A percentile compares a stretch with the other conserved stretches of the same genome.
Evolutionary conservation across 2,113 vertebrate species (phyloP).

Genomic region (Electrona antarctica): DNA sequence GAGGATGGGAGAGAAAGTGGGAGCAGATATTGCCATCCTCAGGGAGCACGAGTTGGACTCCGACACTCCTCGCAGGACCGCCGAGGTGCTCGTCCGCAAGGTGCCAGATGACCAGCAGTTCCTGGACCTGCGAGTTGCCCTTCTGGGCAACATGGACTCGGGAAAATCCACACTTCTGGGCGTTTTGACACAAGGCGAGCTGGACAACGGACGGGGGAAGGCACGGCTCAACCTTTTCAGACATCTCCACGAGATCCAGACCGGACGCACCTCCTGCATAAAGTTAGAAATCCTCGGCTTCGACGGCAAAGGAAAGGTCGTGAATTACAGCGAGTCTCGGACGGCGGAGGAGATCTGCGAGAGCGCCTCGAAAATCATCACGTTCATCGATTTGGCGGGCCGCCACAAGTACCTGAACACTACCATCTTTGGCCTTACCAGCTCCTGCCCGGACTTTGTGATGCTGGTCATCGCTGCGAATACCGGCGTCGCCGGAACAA

Average conservation of each 20-base stretch:
- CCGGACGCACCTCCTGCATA: constrained; percentile 96
- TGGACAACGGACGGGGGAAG: constrained; percentile 95
- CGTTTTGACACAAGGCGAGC: constrained; percentile 95
- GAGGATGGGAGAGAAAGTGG: constrained; percentile 95
- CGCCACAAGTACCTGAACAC: constrained; percentile 99
- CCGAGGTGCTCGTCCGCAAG: constrained; percentile 95
- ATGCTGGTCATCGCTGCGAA: constrained; percentile 97
- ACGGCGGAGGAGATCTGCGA: constrained; percentile 98
- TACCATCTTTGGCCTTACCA: constrained; percentile 98
- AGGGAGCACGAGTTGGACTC: constrained; percentile 91
- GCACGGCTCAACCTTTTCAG: constrained; percentile 98
- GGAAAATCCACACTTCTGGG: constrained; percentile 97
- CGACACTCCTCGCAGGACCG: constrained; percentile 87
- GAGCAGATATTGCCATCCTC: constrained; percentile 94
- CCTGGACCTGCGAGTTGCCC: constrained; percentile 94
- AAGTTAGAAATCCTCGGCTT: constrained; percentile 99
- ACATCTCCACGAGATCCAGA: constrained; percentile 98
- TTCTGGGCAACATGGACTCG: constrained; percentile 96
- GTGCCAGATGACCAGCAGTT: constrained; percentile 99
- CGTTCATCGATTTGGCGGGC: constrained; percentile 97
- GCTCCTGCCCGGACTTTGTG: constrained; percentile 98
- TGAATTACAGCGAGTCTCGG: constrained; percentile 98
- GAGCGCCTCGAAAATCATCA: constrained; percentile 99
- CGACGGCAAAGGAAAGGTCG: constrained; percentile 97
- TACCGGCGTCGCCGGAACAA: constrained; percentile 96